phyloP scores from a whole-genome alignment of 1,140 invertebrate species.

The Pseudomyrmex flavicornis region DNA sequence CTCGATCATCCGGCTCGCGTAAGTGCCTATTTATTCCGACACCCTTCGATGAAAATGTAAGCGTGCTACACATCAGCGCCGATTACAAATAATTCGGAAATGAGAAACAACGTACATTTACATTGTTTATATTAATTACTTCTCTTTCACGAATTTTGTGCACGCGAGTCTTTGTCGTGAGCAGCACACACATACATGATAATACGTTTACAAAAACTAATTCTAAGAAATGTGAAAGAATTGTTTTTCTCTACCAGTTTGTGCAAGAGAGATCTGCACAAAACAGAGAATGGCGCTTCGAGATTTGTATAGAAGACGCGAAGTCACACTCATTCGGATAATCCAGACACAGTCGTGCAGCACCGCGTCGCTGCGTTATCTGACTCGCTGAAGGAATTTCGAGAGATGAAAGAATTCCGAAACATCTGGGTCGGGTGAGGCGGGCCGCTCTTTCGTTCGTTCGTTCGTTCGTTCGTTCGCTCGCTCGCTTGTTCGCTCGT shows the following conservation, averaged over 20 bases:
- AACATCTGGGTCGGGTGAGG: slow-evolving; percentile 53
- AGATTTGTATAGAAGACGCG: neutral
- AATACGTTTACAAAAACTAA: neutral
- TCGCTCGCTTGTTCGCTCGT: slow-evolving; percentile 45
- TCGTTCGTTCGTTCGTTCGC: slow-evolving; percentile 15
- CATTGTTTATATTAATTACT: slow-evolving; percentile 1
- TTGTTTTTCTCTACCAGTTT: neutral
- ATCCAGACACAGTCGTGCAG: slow-evolving; percentile 13
- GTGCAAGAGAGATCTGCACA: neutral
- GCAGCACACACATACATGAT: no score
- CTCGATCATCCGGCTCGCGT: slow-evolving; percentile 80
- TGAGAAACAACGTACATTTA: neutral
- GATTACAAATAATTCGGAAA: neutral
- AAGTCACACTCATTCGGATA: slow-evolving; percentile 12
- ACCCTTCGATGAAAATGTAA: slow-evolving; percentile 67
- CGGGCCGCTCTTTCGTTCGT: neutral
- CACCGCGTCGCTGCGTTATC: slow-evolving; percentile 4
- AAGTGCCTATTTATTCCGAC: slow-evolving; percentile 81
- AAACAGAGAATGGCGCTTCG: neutral
- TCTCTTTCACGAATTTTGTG: neutral
- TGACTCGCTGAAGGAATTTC: slow-evolving; percentile 30
- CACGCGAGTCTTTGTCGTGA: no score
- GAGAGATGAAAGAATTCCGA: slow-evolving; percentile 26
- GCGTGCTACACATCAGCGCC: slow-evolving; percentile 36
- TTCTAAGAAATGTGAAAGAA: neutral